Percentiles rank a stretch among this genome's conserved stretches.
Conservation (phyloP, 2,888 invertebrate species). For the Steinernema hermaphroditum region DNA sequence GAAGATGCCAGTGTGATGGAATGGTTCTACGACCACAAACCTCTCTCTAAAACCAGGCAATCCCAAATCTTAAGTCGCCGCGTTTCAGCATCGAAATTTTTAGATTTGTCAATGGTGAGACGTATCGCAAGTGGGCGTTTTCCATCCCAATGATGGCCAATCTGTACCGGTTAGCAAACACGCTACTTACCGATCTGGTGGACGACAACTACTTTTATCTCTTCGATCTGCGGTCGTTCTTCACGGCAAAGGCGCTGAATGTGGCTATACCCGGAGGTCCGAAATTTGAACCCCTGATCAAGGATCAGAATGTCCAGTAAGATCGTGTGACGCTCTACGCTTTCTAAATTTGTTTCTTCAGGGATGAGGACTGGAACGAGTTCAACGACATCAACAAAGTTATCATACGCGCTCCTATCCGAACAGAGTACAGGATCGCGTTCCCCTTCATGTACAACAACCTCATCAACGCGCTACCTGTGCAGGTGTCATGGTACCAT, state of each 20-base stretch:
- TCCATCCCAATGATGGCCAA: conserved; percentile 95
- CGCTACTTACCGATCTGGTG: conserved; percentile 86
- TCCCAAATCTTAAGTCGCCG: neutral
- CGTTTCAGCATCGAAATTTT: conserved; percentile 33
- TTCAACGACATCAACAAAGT: conserved; percentile 99
- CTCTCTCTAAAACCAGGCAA: conserved; percentile 85
- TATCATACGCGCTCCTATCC: conserved; percentile 94
- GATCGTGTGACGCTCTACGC: conserved; percentile 54
- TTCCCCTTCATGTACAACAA: conserved; percentile 99
- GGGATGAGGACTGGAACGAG: conserved; percentile 99
- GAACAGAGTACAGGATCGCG: conserved; percentile 98
- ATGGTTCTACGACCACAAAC: conserved; percentile 99
- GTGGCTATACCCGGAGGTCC: conserved; percentile 99
- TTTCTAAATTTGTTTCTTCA: conserved; percentile 63
- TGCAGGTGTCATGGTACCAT: conserved; percentile 98
- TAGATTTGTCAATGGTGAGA: conserved; percentile 89
- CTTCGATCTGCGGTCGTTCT: conserved; percentile 98
- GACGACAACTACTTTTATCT: conserved; percentile 98
- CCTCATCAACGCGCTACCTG: conserved; percentile 77
- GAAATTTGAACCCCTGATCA: conserved; percentile 97
- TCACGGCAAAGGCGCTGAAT: conserved; percentile 97
- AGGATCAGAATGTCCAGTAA: conserved; percentile 90
- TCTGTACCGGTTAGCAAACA: conserved; percentile 93
- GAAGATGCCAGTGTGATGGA: conserved; percentile 78
- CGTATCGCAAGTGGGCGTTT: conserved; percentile 94